Conservation (phyloP, 2,888 invertebrate species). For the Agriopis marginaria region DNA sequence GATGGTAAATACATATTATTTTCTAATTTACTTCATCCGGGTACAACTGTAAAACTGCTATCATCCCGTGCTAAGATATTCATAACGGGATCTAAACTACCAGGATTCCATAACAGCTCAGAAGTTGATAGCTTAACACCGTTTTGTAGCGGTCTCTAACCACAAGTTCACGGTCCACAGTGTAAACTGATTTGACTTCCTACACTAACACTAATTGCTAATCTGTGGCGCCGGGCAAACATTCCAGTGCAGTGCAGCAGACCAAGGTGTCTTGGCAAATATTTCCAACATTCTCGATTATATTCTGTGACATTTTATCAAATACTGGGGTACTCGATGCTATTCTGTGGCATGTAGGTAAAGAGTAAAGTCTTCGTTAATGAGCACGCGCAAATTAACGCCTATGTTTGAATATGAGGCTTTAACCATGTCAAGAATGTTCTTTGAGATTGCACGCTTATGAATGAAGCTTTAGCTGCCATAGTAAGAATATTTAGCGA, state of each 20-base stretch:
- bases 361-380: conserved; percentile 37
- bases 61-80: conserved; percentile 30
- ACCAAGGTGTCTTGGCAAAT: neutral
- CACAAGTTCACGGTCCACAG: conserved; percentile 38
- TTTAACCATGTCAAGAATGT: conserved; percentile 35
- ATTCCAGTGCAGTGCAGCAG: conserved; percentile 7
- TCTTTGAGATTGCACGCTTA: conserved; percentile 17
- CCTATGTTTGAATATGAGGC: conserved; percentile 38
- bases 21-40: neutral
- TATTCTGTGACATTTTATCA: neutral
- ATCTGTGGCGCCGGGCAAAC: conserved; percentile 11
- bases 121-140: conserved; percentile 40
- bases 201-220: conserved; percentile 9
- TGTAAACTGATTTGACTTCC: conserved; percentile 19
- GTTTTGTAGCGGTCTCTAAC: conserved; percentile 39
- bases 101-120: conserved; percentile 38
- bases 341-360: conserved; percentile 21
- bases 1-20: too few species aligned
- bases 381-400: conserved; percentile 39
- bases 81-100: conserved; percentile 40
- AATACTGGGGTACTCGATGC: conserved; percentile 1
- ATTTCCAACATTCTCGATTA: neutral
- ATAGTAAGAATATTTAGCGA: neutral
- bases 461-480: conserved; percentile 12
- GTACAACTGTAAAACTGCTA: neutral